Conservation (phyloP, 2,113 vertebrate species). For the Cyprinodon variegatus region DNA sequence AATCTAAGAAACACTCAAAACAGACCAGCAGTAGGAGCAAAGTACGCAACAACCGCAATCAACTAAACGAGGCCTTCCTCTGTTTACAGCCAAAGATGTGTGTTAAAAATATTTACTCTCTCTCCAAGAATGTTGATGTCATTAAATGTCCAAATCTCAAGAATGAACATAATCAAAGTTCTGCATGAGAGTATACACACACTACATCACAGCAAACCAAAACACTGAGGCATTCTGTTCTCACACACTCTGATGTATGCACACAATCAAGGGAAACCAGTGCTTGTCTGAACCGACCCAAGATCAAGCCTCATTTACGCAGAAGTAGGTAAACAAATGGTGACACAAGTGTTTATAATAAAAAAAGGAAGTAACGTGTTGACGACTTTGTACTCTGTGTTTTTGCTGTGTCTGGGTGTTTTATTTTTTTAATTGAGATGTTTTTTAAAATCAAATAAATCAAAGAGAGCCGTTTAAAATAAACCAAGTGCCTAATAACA, state of each 20-base stretch:
- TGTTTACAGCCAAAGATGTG: conserved; percentile 52
- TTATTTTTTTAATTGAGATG: conserved; percentile 15
- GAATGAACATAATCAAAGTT: conserved; percentile 33
- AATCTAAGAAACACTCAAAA: conserved; percentile 8
- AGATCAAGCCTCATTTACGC: conserved; percentile 43
- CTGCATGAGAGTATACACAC: conserved; percentile 16
- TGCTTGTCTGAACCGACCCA: conserved; percentile 30
- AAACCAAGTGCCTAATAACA: conserved; percentile 35
- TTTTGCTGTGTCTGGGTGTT: background rate
- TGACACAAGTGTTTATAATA: conserved; percentile 37
- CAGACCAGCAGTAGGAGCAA: conserved; percentile 7
- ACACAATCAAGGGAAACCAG: conserved; percentile 61
- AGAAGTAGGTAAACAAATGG: conserved; percentile 51
- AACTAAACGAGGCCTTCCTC: conserved; percentile 64
- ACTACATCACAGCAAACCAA: conserved; percentile 13
- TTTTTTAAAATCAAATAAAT: conserved; percentile 35
- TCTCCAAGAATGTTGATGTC: conserved; percentile 46
- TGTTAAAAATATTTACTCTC: conserved; percentile 58
- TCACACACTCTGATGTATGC: conserved; percentile 46
- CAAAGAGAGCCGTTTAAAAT: conserved; percentile 13
- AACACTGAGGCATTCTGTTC: conserved; percentile 31
- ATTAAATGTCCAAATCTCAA: conserved; percentile 34
- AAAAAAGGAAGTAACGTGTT: conserved; percentile 32
- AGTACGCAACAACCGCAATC: conserved; percentile 52
- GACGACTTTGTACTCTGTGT: conserved; percentile 11